phyloP scores from a whole-genome alignment of 2,113 vertebrate genomes.

The Petrocephalus zakoni region DNA sequence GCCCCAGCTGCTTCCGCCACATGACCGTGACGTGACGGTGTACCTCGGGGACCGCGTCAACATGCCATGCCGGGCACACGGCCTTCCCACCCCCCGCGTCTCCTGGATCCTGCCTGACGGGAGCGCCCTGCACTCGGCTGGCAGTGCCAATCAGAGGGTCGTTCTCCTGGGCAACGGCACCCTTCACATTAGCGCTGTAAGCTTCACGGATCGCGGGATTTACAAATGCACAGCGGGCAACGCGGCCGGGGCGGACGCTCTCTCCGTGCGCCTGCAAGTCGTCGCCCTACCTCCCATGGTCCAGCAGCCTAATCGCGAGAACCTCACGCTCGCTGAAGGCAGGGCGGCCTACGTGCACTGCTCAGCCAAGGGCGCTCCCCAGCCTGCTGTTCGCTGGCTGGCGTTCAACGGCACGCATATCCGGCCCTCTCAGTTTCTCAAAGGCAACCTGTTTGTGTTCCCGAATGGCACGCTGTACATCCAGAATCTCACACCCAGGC shows the following conservation, averaged over 20 bases:
- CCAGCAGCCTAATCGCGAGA: slow-evolving; percentile 66
- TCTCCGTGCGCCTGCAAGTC: slow-evolving; percentile 71
- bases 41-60: slow-evolving; percentile 64
- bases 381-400: slow-evolving; percentile 70
- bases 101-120: slow-evolving; percentile 81
- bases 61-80: slow-evolving; percentile 72
- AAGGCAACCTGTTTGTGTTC: slow-evolving; percentile 69
- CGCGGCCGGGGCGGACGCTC: slow-evolving; percentile 67
- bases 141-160: slow-evolving; percentile 46
- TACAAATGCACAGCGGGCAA: slow-evolving; percentile 82
- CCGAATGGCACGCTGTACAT: slow-evolving; percentile 84
- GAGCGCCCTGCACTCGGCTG: slow-evolving; percentile 38
- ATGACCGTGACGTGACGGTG: slow-evolving; percentile 64
- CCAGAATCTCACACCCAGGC: slow-evolving; percentile 45
- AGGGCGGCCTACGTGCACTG: slow-evolving; percentile 70
- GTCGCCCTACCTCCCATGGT: slow-evolving; percentile 69
- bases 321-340: slow-evolving; percentile 62
- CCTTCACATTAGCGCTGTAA: slow-evolving; percentile 61
- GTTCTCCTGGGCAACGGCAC: slow-evolving; percentile 66
- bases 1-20: slow-evolving; percentile 64
- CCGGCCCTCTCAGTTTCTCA: slow-evolving; percentile 68
- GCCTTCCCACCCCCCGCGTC: slow-evolving; percentile 65
- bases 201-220: slow-evolving; percentile 67
- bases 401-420: slow-evolving; percentile 65
- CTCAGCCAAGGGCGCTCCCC: slow-evolving; percentile 65